phyloP scores from a whole-genome alignment of 2,797 vertebrate species.

The Garrulus glandarius region DNA sequence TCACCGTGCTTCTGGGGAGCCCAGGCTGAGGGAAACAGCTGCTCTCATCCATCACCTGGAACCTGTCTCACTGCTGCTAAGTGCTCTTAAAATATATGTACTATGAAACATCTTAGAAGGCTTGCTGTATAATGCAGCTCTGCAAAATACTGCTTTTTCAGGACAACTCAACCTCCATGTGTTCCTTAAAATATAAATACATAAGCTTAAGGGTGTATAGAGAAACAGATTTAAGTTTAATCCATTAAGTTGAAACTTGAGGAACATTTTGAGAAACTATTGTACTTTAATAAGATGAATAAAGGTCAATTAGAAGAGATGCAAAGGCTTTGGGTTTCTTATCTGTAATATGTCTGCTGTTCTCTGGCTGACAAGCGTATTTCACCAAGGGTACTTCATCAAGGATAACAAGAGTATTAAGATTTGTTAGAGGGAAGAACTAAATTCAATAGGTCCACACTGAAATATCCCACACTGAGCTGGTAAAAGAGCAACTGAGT shows the following conservation, averaged over 20 bases:
- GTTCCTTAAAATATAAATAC: neutral
- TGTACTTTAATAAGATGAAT: neutral
- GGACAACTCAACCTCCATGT: neutral
- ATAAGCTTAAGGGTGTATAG: neutral
- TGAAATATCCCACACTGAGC: neutral
- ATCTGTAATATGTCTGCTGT: neutral
- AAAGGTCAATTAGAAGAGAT: neutral
- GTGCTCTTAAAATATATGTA: neutral
- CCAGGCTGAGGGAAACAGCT: neutral
- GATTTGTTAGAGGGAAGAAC: neutral
- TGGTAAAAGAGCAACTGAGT: neutral
- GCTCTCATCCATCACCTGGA: neutral
- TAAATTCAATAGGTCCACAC: neutral
- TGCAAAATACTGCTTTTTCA: neutral
- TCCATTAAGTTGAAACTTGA: neutral
- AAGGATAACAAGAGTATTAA: neutral
- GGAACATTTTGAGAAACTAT: neutral
- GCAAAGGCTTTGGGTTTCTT: neutral
- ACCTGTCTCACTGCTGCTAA: neutral
- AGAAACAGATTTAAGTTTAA: neutral
- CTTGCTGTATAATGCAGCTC: neutral
- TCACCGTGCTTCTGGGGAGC: neutral
- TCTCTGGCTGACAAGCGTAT: neutral
- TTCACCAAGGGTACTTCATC: neutral
- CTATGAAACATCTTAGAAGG: neutral